Conservation (phyloP, 1,140 invertebrate genomes). For the Fopius arisanus region DNA sequence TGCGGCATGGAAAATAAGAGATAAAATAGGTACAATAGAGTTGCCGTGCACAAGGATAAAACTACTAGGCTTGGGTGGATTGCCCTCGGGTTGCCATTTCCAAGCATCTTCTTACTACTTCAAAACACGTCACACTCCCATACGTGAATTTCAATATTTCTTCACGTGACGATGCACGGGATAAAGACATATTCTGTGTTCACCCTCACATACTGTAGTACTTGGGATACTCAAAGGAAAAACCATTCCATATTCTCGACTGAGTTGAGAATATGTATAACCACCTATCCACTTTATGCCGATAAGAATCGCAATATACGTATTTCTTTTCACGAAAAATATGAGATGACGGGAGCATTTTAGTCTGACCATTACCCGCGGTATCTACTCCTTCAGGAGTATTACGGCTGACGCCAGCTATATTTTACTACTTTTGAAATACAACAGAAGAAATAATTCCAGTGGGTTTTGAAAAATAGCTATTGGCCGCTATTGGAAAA, state of each 20-base stretch:
- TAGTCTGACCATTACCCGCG: conserved; percentile 9
- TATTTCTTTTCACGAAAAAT: conserved; percentile 1
- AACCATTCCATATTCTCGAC: conserved; percentile 23
- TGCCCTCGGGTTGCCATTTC: not conserved
- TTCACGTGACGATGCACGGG: not conserved
- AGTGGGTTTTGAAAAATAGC: no score
- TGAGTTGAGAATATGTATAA: not conserved
- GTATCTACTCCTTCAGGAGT: not conserved
- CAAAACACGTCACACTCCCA: conserved; percentile 4
- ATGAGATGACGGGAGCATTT: not conserved
- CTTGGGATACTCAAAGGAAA: conserved; percentile 18
- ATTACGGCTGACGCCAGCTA: not conserved
- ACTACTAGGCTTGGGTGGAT: not conserved
- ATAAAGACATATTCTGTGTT: not conserved
- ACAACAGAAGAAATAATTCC: not conserved
- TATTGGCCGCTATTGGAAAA: no score
- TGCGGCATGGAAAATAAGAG: not conserved
- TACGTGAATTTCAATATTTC: conserved; percentile 31
- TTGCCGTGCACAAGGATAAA: not conserved
- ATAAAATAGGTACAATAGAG: not conserved
- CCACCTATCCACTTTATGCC: not conserved
- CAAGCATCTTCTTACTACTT: conserved; percentile 17
- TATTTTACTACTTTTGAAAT: not conserved
- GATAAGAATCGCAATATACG: conserved; percentile 33
- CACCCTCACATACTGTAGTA: not conserved